Base-by-base conservation (phyloP, 2,888 invertebrate genomes). In the Scaptomyza reducta region DNA sequence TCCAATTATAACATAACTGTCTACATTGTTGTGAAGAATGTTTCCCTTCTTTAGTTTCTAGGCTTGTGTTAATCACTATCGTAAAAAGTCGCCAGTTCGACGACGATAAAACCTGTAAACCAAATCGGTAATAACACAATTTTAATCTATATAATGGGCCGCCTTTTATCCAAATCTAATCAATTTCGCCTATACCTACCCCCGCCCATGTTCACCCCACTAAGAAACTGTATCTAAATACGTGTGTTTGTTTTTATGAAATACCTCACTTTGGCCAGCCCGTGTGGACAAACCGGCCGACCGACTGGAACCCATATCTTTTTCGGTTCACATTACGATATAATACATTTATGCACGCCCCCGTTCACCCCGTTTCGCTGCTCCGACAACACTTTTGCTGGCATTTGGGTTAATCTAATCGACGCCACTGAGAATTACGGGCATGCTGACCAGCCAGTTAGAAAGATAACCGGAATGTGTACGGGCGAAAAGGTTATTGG, bases 91-190 rank as follows among this genome's bases (percentile, higher is more conserved):
- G 45, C 29, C 47, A 49, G 50, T 25, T 38, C 14, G 67, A 53
- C 58, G 67, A 53, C 58, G 77, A 83, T 79, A 76, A 66, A 58
- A 65, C 59, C 33, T 40, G 46, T 9, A 22, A 41, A 51, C 54
- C 60, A 79, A 80, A 86, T 82, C 87, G 85, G 38, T 70, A 47
- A 79, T 71, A 71, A 70, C 62, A 57, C 65, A 61, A 51, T 54
- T 83, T 67, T 88, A 88, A 88, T 88, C 89, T 84, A 87, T 87
- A 85, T 78, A 77, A 77, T 67, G 71, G 65, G 71, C 76, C 78
- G 88, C 69, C 88, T 89, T 89, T 79, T 89, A 86, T 89, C 86
- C 89, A 86, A 87, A 86, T 86, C 89, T 89, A 88, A 86, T 86
- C 89, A 79, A 73, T 80, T 70, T 31, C 35, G 49, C 45, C 50